Conservation (phyloP, 2,888 invertebrate genomes). For the Lochmaea capreae region DNA sequence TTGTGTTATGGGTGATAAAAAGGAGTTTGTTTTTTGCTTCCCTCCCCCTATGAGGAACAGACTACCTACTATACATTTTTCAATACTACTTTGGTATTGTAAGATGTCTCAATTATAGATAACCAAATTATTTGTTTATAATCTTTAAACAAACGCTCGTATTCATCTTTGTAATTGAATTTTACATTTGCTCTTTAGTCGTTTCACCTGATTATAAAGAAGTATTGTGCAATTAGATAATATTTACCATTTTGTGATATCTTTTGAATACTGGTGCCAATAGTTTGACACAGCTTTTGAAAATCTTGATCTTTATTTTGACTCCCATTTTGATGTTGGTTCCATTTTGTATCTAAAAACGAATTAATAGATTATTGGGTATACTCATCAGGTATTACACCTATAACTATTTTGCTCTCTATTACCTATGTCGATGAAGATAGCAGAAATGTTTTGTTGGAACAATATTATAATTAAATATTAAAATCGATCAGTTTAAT, state of each 20-base stretch:
- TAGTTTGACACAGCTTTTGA: slow-evolving; percentile 81
- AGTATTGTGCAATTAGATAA: neutral
- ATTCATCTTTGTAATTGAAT: too few species aligned
- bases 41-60: too few species aligned
- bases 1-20: too few species aligned
- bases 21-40: too few species aligned
- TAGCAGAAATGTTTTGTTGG: neutral
- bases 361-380: neutral
- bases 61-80: too few species aligned
- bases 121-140: too few species aligned
- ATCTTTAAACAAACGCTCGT: too few species aligned
- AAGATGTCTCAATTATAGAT: too few species aligned
- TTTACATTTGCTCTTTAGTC: neutral
- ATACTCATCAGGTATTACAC: neutral
- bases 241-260: slow-evolving; percentile 95
- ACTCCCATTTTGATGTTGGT: slow-evolving; percentile 70
- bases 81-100: too few species aligned
- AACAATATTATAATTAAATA: neutral
- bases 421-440: neutral
- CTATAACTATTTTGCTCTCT: neutral
- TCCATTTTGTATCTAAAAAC: neutral
- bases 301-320: slow-evolving; percentile 77
- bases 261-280: slow-evolving; percentile 93
- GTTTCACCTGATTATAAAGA: neutral
- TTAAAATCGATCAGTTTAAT: slow-evolving; percentile 28